These are phyloP conservation scores for Pyrrhia umbra DNA, from an alignment of 2,888 invertebrate species.

Conservation along the genomic window DNA sequence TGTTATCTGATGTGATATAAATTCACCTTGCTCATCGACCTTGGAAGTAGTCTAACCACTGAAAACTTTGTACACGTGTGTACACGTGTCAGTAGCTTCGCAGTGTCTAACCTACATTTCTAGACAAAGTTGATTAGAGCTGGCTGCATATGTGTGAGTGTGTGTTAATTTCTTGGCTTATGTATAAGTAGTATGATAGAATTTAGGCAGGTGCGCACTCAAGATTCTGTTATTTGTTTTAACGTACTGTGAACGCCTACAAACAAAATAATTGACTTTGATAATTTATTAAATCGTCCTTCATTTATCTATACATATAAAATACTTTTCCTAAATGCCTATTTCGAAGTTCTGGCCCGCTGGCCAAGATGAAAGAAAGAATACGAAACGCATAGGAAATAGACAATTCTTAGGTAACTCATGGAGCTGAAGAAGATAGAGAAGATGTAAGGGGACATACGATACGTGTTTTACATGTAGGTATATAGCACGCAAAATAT, in stretches of 20 bases:
- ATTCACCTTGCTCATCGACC: background rate
- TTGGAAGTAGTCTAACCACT: background rate
- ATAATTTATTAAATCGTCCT: too few species aligned
- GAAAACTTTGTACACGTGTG: background rate
- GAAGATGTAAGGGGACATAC: too few species aligned
- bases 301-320: too few species aligned
- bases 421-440: too few species aligned
- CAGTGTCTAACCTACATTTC: background rate
- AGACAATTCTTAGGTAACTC: too few species aligned
- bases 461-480: too few species aligned
- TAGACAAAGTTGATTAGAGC: background rate
- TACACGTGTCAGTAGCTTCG: background rate
- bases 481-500: too few species aligned
- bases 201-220: background rate
- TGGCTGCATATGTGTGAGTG: background rate
- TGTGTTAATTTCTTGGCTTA: background rate
- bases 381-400: too few species aligned
- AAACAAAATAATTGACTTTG: constrained; percentile 1
- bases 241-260: background rate
- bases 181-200: background rate
- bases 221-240: background rate
- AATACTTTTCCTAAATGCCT: too few species aligned
- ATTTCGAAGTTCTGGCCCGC: too few species aligned
- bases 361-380: too few species aligned
- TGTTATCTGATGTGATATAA: background rate